Evolutionary conservation across 2,113 vertebrate species (phyloP).

Genomic region (Seriola dumerili): DNA sequence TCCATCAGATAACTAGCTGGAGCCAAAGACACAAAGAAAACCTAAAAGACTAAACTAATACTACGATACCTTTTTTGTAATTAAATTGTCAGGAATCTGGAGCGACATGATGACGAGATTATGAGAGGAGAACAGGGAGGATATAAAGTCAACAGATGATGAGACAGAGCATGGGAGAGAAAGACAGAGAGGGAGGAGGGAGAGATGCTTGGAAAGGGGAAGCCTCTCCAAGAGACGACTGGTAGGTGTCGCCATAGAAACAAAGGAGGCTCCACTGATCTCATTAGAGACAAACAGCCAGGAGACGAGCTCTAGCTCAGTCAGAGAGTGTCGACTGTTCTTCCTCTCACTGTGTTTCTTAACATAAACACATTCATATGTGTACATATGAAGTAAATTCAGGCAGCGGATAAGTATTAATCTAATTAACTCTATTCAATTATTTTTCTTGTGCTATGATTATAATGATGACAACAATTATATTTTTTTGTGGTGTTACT

Average conservation of each 20-base stretch:
- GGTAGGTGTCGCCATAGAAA: slow-evolving; percentile 87
- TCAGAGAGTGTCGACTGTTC: neutral
- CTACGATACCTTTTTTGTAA: too few species aligned
- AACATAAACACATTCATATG: neutral
- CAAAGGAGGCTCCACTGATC: slow-evolving; percentile 75
- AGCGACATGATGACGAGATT: neutral
- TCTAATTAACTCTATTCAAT: neutral
- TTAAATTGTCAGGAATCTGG: too few species aligned
- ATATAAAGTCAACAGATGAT: neutral
- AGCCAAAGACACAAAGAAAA: too few species aligned
- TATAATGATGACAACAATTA: too few species aligned
- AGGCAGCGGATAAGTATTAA: neutral
- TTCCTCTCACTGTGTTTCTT: neutral
- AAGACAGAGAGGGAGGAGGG: neutral
- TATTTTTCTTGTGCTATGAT: neutral
- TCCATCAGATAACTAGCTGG: too few species aligned
- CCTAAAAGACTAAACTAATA: too few species aligned
- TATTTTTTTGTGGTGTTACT: neutral
- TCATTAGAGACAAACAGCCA: slow-evolving; percentile 69
- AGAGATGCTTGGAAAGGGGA: slow-evolving; percentile 19
- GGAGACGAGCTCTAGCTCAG: slow-evolving; percentile 40
- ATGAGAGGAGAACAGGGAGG: neutral
- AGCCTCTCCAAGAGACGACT: slow-evolving; percentile 44
- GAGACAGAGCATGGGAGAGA: neutral
- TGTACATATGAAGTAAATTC: neutral